These are phyloP conservation scores for Hyppa rectilinea DNA, from an alignment of 2,888 invertebrate genomes.

Conservation along the genomic window DNA sequence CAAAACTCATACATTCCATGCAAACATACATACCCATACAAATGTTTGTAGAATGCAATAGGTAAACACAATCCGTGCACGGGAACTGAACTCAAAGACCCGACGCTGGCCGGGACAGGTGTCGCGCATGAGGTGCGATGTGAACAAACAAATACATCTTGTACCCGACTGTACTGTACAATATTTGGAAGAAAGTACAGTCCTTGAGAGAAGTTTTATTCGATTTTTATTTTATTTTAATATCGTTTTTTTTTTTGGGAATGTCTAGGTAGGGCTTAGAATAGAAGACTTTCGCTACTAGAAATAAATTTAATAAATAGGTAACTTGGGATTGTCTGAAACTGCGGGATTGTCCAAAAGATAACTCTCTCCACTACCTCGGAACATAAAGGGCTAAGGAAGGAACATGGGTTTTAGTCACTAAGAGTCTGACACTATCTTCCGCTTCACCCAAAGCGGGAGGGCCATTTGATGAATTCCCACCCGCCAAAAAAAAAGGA, in stretches of 20 bases:
- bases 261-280: neutral
- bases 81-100: constrained; percentile 57
- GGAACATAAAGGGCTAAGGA: too few species aligned
- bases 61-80: constrained; percentile 55
- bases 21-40: constrained; percentile 36
- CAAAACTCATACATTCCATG: constrained; percentile 24
- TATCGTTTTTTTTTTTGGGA: neutral
- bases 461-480: too few species aligned
- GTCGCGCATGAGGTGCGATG: constrained; percentile 56
- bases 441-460: too few species aligned
- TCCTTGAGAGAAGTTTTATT: constrained; percentile 34
- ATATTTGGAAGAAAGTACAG: constrained; percentile 59
- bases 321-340: too few species aligned
- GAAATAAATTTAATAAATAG: too few species aligned
- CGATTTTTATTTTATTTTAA: neutral
- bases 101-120: constrained; percentile 30
- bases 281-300: too few species aligned
- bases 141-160: constrained; percentile 46
- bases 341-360: too few species aligned
- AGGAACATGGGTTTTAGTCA: too few species aligned
- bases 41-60: constrained; percentile 54
- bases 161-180: constrained; percentile 35
- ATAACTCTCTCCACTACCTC: too few species aligned
- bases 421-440: too few species aligned
- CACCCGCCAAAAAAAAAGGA: too few species aligned